Evolutionary conservation across 2,797 vertebrate genomes (phyloP).

Genomic region (Poecilia gillii): DNA sequence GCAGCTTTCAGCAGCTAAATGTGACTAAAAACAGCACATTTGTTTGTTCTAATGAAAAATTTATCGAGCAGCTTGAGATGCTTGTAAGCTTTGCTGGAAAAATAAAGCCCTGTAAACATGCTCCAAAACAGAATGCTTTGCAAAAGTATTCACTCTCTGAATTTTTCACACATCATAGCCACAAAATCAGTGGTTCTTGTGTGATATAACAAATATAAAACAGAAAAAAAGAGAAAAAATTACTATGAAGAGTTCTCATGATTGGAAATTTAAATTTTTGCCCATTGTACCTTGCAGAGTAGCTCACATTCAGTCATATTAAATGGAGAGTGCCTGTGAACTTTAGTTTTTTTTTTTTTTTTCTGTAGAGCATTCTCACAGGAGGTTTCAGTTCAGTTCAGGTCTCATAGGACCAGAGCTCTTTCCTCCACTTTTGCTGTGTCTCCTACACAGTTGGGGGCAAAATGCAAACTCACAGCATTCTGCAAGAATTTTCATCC

Average conservation of each 20-base stretch:
- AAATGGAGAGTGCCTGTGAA: not conserved
- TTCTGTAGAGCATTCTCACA: not conserved
- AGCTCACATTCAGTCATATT: not conserved
- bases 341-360: not conserved
- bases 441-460: not conserved
- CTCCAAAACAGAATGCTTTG: not conserved
- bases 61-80: constrained; percentile 12
- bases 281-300: not conserved
- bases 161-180: not conserved
- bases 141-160: not conserved
- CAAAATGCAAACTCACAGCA: not conserved
- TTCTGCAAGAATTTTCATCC: not conserved
- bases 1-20: constrained; percentile 43
- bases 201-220: not conserved
- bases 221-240: not conserved
- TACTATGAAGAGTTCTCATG: not conserved
- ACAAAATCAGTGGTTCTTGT: not conserved
- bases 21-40: constrained; percentile 21
- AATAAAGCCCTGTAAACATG: constrained; percentile 13
- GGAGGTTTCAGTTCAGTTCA: not conserved
- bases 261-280: not conserved
- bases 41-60: constrained; percentile 44
- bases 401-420: no score
- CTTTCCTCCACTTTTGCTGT: not conserved
- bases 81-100: constrained; percentile 2